Base-by-base conservation (phyloP, 2,113 vertebrate genomes). In the Corydoras maculifer region DNA sequence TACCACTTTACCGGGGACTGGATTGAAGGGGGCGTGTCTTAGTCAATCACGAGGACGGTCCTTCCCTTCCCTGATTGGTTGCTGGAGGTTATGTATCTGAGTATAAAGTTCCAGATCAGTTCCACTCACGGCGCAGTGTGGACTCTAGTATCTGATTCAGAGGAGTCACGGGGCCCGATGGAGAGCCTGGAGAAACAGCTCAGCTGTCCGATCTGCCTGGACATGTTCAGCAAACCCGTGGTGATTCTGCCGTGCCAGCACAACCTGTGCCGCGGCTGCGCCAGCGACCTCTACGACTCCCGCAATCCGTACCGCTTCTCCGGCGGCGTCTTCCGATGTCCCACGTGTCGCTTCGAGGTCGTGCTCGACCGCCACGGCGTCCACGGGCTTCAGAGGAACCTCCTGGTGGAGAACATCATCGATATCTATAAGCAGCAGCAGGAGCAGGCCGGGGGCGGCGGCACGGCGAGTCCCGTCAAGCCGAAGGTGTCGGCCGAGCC, bases 201-300 rank as follows among this genome's bases (percentile, higher is more conserved):
- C 35, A 95, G 97, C 85, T 99, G 97, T 51, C 97, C 97, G 71
- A 98, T 99, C 80, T 99, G 97, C 86, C 89, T 99, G 83, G 97
- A 99, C 75, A 94, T 98, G 96, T 94, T 99, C 86, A 91, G 88
- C 87, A 99, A 98, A 69, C 97, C 97, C 0, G 97, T 99, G 86
- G 95, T 99, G 78, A 98, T 99, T 84, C 86, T 99, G 77, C 96
- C 97, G 0, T 99, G 97, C 83, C 97, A 99, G 18, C 18, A 25
- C 18, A 25, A 25, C 18, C 18, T 25, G 18, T 25, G 18, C 18
- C 18, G 18, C 18, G 92, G 97, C 73, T 99, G 97, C 73, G 96
- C 96, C 84, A 95, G 89, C 0, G 94, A 98, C 50, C 80, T 94
- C 72, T 96, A 96, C 60, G 95, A 98, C 77, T 90, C 90, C 0